phyloP scores from a whole-genome alignment of 2,797 vertebrate species.

The Acanthornis magna region DNA sequence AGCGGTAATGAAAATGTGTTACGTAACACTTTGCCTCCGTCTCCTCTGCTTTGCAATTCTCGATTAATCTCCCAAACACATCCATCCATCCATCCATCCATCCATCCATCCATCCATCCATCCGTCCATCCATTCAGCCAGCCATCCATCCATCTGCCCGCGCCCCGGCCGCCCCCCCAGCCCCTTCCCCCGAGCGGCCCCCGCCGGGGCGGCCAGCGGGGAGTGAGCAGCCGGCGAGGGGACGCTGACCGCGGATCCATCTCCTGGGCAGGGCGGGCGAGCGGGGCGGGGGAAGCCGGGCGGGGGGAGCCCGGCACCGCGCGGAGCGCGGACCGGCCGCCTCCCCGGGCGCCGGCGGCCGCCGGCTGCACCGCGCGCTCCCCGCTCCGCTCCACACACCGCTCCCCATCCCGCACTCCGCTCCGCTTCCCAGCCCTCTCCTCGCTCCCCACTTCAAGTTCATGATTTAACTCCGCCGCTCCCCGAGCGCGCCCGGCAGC shows the following conservation, averaged over 20 bases:
- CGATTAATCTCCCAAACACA: background rate
- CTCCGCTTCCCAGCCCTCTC: background rate
- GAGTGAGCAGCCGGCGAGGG: background rate
- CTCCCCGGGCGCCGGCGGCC: background rate
- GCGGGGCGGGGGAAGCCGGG: background rate
- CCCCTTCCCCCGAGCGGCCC: background rate
- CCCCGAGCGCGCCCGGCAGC: background rate
- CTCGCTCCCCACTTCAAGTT: background rate
- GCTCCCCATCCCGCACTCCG: background rate
- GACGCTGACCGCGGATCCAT: background rate
- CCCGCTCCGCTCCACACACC: background rate
- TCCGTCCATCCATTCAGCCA: background rate
- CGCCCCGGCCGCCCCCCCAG: background rate
- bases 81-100: background rate
- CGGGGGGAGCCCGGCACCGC: background rate
- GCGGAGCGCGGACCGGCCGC: background rate
- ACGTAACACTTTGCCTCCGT: constrained; percentile 53
- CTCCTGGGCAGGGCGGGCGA: background rate
- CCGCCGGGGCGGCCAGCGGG: background rate
- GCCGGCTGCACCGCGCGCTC: background rate
- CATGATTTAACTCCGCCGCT: background rate
- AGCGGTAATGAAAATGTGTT: constrained; percentile 27
- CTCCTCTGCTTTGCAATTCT: constrained; percentile 2
- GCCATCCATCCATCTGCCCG: background rate
- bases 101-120: background rate